Conservation (phyloP, 2,113 vertebrate genomes). For the Nannobrachium achirus region DNA sequence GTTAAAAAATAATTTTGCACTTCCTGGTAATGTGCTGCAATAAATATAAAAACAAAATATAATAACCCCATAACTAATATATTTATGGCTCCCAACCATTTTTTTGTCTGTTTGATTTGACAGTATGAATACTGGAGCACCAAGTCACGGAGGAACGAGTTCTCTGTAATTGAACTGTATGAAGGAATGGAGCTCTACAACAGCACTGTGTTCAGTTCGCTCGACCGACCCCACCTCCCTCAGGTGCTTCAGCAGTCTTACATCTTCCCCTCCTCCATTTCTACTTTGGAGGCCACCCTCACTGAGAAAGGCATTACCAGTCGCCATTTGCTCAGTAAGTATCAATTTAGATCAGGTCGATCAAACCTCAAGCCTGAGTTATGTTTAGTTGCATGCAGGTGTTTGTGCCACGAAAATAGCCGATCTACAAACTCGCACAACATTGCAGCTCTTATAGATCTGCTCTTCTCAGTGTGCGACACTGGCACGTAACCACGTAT, state of each 20-base stretch:
- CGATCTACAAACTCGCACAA: too few species aligned
- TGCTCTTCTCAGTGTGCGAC: too few species aligned
- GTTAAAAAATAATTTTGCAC: too few species aligned
- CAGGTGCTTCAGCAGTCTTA: conserved; percentile 97
- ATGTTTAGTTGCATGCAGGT: too few species aligned
- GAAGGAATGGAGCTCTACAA: conserved; percentile 98
- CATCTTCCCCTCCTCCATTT: conserved; percentile 95
- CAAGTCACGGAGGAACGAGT: conserved; percentile 93
- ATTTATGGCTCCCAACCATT: too few species aligned
- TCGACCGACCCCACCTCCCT: conserved; percentile 90
- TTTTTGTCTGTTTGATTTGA: neutral
- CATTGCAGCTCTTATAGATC: too few species aligned
- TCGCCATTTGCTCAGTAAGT: conserved; percentile 93
- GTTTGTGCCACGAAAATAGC: too few species aligned
- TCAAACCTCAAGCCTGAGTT: neutral
- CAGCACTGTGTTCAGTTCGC: conserved; percentile 95
- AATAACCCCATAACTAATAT: too few species aligned
- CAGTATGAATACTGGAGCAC: conserved; percentile 98
- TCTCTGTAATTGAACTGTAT: conserved; percentile 93
- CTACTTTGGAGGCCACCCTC: conserved; percentile 94
- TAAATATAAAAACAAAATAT: too few species aligned
- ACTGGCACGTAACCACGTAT: too few species aligned
- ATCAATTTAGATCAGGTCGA: neutral
- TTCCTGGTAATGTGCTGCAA: too few species aligned
- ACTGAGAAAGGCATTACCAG: conserved; percentile 98